phyloP scores from a whole-genome alignment of 1,140 invertebrate genomes.

The Leptopilina clavipes region DNA sequence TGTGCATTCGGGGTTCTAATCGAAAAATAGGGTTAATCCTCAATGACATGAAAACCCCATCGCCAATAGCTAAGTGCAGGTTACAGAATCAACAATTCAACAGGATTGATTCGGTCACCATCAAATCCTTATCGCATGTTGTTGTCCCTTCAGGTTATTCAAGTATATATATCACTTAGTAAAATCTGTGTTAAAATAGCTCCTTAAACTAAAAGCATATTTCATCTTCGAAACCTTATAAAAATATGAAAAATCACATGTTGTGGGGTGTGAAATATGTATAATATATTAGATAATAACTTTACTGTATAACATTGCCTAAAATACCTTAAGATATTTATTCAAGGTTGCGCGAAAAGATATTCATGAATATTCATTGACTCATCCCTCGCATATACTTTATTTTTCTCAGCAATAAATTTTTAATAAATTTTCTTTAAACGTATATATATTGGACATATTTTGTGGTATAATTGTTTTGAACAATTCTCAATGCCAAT shows the following conservation, averaged over 20 bases:
- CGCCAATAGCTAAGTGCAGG: not conserved
- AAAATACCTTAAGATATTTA: no score
- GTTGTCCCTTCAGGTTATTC: constrained; percentile 20
- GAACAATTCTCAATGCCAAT: constrained; percentile 5
- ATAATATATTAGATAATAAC: no score
- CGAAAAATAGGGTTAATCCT: constrained; percentile 25
- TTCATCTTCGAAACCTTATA: not conserved
- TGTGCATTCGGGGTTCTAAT: not conserved
- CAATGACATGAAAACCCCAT: constrained; percentile 26
- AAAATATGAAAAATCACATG: no score
- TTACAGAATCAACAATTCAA: constrained; percentile 24
- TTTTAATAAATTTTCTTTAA: no score
- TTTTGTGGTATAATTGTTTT: constrained; percentile 1
- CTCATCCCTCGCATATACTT: no score
- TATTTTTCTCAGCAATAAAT: no score
- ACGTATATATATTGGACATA: not conserved
- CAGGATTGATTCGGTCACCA: constrained; percentile 28
- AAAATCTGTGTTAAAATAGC: constrained; percentile 25
- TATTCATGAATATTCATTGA: no score
- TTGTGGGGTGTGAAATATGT: no score
- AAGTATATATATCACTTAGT: constrained; percentile 18
- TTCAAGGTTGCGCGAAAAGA: no score
- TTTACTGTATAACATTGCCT: no score
- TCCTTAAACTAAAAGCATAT: constrained; percentile 18
- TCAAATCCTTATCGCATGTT: not conserved